Evolutionary conservation across 2,888 invertebrate species (phyloP), one percentile per base, ranked within the genome.

Genomic region (Eulithis prunata): DNA sequence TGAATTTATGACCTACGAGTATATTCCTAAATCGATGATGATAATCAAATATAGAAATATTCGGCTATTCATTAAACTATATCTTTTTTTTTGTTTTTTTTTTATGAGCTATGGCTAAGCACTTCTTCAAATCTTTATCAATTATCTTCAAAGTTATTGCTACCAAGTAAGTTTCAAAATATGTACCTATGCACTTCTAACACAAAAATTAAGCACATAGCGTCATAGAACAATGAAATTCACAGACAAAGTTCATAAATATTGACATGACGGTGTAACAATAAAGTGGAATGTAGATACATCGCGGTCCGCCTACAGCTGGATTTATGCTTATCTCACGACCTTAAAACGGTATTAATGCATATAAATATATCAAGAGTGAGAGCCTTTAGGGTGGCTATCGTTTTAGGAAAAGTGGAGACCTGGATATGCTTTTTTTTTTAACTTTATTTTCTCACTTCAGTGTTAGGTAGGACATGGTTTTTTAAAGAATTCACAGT

Each of bases 311-410:
- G 81, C 84, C 82, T 84, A 75, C 85, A 69, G 73, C 71, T 78
- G 78, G 86, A 89, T 89, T 89, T 89, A 90, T 87, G 78, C 86
- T 88, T 90, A 90, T 90, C 90, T 90, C 78, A 71, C 76, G 68
- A 72, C 81, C 78, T 87, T 90, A 90, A 89, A 90, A 76, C 78
- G 80, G 87, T 84, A 88, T 89, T 90, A 89, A 89, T 88, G 86
- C 87, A 85, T 88, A 89, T 89, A 89, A 88, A 88, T 86, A 89
- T 88, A 87, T 87, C 87, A 86, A 77, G 79, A 83, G 82, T 76
- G 77, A 77, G 78, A 79, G 74, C 78, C 70, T 68, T 71, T 78
- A 74, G 79, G 78, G 78, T 77, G 72, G 11, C 55, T 67, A 77
- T 68, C 36, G 5, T 58, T 62, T 59, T 7, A 14, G 56, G 56